phyloP scores from a whole-genome alignment of 2,113 vertebrate genomes.

The Elachura formosa region DNA sequence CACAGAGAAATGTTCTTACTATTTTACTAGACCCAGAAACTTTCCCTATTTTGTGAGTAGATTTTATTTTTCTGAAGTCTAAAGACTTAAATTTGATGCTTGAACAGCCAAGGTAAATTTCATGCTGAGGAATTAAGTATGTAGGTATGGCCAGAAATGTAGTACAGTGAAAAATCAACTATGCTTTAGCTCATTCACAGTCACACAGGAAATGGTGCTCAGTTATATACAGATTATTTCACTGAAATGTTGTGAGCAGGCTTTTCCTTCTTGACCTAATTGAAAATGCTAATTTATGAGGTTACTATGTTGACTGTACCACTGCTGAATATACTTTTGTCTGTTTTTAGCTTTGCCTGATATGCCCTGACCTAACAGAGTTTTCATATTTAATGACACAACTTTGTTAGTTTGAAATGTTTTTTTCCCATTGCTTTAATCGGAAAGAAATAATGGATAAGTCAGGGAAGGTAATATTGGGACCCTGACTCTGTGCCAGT shows the following conservation, averaged over 20 bases:
- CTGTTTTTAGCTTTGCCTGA: not conserved
- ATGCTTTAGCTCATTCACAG: not conserved
- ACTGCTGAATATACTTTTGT: not conserved
- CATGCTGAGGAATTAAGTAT: not conserved
- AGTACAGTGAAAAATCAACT: not conserved
- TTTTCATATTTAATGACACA: not conserved
- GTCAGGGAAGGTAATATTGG: not conserved
- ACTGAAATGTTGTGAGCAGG: not conserved
- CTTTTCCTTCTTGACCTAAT: not conserved
- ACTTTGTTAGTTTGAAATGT: not conserved
- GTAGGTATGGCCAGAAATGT: not conserved
- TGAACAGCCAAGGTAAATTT: not conserved
- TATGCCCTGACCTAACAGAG: not conserved
- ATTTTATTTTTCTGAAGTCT: not conserved
- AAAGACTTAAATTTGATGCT: not conserved
- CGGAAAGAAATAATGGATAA: not conserved
- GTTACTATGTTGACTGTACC: not conserved
- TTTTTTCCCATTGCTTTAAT: not conserved
- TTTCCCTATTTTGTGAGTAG: not conserved
- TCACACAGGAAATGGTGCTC: not conserved
- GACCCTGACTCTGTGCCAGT: not conserved
- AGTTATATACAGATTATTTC: not conserved
- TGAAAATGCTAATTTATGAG: not conserved
- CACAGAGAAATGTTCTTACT: not conserved
- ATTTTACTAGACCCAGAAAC: not conserved